These are phyloP conservation scores for Holothuria leucospilota DNA, from an alignment of 53 echinoderm and acorn worm genomes.

Conservation along the genomic window DNA sequence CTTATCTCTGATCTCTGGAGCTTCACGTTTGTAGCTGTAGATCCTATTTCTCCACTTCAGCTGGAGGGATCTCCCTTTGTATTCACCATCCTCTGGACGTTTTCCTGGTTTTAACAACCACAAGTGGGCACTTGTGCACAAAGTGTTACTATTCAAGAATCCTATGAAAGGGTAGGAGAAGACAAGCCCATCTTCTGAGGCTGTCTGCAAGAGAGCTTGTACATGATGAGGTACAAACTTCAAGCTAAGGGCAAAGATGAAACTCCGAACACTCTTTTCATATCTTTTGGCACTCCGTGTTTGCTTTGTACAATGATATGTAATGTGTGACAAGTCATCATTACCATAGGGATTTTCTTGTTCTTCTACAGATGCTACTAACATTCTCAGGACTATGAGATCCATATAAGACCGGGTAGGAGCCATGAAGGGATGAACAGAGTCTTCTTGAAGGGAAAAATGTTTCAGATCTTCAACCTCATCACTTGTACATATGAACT, in stretches of 20 bases:
- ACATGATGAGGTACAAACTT: constrained; percentile 67
- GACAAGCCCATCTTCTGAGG: constrained; percentile 55
- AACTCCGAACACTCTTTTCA: constrained; percentile 58
- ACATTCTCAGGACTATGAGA: constrained; percentile 83
- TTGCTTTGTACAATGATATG: constrained; percentile 78
- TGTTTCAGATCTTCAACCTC: constrained; percentile 49
- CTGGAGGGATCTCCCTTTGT: constrained; percentile 38
- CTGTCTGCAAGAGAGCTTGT: constrained; percentile 62
- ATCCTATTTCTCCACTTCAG: constrained; percentile 78
- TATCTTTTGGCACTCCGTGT: constrained; percentile 66
- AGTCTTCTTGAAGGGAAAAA: constrained; percentile 51
- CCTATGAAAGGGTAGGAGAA: constrained; percentile 66
- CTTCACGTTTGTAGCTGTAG: constrained; percentile 52
- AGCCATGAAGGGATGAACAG: constrained; percentile 76
- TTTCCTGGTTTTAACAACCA: constrained; percentile 55
- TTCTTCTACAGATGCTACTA: constrained; percentile 57
- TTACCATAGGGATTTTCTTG: constrained; percentile 62
- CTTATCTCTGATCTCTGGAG: constrained; percentile 13
- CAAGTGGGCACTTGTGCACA: neutral
- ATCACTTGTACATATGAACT: constrained; percentile 71
- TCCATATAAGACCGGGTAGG: constrained; percentile 85
- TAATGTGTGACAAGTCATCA: constrained; percentile 70
- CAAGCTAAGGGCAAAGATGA: constrained; percentile 74
- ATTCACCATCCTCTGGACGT: constrained; percentile 64
- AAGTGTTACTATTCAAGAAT: constrained; percentile 33